These are phyloP conservation scores for Anniella stebbinsi DNA, from an alignment of 2,797 vertebrate genomes.

Conservation along the genomic window DNA sequence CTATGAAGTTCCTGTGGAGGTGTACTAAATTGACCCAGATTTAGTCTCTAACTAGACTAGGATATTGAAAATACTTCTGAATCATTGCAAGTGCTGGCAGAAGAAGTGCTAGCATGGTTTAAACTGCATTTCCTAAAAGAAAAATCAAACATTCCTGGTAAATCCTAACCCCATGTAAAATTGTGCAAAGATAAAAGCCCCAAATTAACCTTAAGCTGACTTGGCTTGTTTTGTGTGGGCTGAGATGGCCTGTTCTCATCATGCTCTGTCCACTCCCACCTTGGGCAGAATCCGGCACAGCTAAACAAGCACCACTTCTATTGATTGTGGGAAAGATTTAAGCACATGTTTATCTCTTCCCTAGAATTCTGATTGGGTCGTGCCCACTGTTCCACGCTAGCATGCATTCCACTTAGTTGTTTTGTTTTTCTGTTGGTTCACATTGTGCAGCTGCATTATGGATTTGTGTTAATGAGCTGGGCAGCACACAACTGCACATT, in stretches of 20 bases:
- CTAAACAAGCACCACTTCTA: background rate
- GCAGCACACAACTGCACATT: background rate
- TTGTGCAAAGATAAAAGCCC: background rate
- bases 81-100: background rate
- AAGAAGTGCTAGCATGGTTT: slow-evolving; percentile 1
- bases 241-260: background rate
- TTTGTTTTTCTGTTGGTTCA: background rate
- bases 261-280: background rate
- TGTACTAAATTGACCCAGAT: background rate
- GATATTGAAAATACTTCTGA: background rate
- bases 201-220: background rate
- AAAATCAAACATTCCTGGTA: background rate
- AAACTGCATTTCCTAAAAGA: background rate
- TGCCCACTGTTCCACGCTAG: background rate
- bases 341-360: background rate
- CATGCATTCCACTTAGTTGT: background rate
- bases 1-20: background rate
- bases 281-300: background rate
- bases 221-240: background rate
- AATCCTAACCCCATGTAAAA: background rate
- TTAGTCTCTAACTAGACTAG: background rate
- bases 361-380: background rate
- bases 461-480: background rate
- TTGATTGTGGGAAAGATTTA: background rate
- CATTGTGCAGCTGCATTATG: background rate